Conservation (phyloP, 37 sponge, comb jelly and placozoan species). For the Crambe crambe region DNA sequence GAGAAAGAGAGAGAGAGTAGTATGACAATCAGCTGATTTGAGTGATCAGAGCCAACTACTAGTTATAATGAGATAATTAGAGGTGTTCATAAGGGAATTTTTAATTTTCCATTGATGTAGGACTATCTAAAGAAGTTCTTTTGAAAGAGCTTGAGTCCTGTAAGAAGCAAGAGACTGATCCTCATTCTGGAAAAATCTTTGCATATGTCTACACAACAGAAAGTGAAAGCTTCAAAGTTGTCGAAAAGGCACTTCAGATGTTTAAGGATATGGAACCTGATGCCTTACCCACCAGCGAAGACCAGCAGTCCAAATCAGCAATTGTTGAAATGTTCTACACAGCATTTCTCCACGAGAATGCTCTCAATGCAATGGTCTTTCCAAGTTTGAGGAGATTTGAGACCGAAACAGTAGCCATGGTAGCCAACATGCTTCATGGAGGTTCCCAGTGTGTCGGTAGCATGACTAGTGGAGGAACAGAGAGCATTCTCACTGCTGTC, state of each 20-base stretch:
- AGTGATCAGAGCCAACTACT: too few species aligned
- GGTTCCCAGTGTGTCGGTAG: conserved; percentile 49
- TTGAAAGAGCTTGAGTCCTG: conserved; percentile 46
- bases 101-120: conserved; percentile 14
- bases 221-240: conserved; percentile 18
- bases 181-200: conserved; percentile 70
- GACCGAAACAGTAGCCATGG: conserved; percentile 81
- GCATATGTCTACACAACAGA: conserved; percentile 74
- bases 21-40: too few species aligned
- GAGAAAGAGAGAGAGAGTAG: too few species aligned
- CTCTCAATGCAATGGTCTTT: conserved; percentile 84
- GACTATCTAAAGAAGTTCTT: conserved; percentile 40
- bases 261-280: conserved; percentile 37
- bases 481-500: conserved; percentile 91
- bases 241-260: conserved; percentile 45
- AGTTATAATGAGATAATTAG: too few species aligned
- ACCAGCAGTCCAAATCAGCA: conserved; percentile 6
- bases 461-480: conserved; percentile 88
- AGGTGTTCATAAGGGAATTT: too few species aligned
- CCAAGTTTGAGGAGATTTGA: conserved; percentile 80
- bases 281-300: neutral
- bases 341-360: conserved; percentile 84
- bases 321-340: conserved; percentile 63
- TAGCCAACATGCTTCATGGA: conserved; percentile 72
- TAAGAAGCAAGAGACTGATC: conserved; percentile 63